These are phyloP conservation scores for Sinocyclocheilus anshuiensis DNA, from an alignment of 2,113 vertebrate genomes.

Conservation along the genomic window DNA sequence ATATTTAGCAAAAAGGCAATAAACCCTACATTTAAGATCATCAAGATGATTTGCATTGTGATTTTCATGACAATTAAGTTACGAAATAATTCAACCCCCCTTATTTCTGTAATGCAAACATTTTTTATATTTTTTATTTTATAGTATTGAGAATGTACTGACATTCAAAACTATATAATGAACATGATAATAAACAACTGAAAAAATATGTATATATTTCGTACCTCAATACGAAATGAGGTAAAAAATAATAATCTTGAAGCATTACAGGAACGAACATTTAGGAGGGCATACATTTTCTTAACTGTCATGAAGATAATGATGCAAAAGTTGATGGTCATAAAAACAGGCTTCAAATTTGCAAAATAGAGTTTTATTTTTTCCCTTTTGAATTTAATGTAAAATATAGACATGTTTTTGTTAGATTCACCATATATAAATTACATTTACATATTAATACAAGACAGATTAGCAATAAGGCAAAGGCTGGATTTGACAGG, in stretches of 20 bases:
- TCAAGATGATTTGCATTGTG: neutral
- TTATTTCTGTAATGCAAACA: neutral
- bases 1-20: neutral
- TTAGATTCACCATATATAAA: neutral
- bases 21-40: neutral
- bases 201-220: no score
- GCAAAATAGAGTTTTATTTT: neutral
- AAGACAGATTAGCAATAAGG: slow-evolving; percentile 9
- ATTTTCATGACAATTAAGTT: slow-evolving; percentile 15
- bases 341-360: neutral
- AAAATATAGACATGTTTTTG: neutral
- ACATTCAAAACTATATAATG: no score
- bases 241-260: neutral
- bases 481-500: slow-evolving; percentile 25
- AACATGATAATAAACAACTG: neutral
- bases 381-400: neutral
- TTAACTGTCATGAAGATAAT: slow-evolving; percentile 7
- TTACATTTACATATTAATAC: neutral
- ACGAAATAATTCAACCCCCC: neutral
- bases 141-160: no score
- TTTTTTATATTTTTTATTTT: no score
- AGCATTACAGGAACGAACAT: neutral
- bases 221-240: no score
- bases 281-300: neutral
- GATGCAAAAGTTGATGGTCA: neutral